A percentile compares a stretch with the other conserved stretches of the same genome.
These are phyloP conservation scores for Lindbergichthys nudifrons DNA, from an alignment of 2,797 vertebrate genomes.

Conservation along the genomic window DNA sequence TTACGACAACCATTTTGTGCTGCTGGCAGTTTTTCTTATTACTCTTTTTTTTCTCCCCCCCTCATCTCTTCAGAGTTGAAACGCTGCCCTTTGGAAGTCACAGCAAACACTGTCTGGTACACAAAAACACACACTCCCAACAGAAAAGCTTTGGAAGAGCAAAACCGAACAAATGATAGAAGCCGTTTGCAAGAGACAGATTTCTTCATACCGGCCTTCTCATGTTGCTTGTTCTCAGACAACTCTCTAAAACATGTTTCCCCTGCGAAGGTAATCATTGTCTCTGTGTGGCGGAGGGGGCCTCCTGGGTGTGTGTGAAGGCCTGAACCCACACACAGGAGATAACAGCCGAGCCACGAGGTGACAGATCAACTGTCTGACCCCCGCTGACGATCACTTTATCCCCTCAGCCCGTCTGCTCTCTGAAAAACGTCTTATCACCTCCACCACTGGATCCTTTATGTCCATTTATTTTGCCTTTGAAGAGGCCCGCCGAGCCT, in stretches of 20 bases:
- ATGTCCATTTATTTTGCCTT: conserved; percentile 69
- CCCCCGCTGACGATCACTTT: conserved; percentile 75
- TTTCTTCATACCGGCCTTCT: conserved; percentile 25
- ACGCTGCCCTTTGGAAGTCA: conserved; percentile 72
- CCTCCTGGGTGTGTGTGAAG: conserved; percentile 56
- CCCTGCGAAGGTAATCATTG: conserved; percentile 67
- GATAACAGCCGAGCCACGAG: conserved; percentile 71
- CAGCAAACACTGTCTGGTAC: conserved; percentile 65
- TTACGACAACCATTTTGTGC: conserved; percentile 79
- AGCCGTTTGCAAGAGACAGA: background rate
- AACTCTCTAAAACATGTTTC: conserved; percentile 41
- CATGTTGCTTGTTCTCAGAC: conserved; percentile 13
- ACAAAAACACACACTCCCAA: conserved; percentile 41
- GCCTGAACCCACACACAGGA: conserved; percentile 62
- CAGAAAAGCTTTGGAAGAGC: conserved; percentile 32
- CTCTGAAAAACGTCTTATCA: conserved; percentile 68
- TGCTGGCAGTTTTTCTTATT: conserved; percentile 82
- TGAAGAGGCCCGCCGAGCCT: conserved; percentile 58
- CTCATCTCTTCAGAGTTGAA: conserved; percentile 69
- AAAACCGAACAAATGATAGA: conserved; percentile 12
- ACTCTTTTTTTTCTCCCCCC: conserved; percentile 38
- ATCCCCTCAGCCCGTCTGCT: conserved; percentile 64
- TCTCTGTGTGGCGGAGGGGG: conserved; percentile 59
- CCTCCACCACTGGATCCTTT: conserved; percentile 61
- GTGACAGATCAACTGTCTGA: conserved; percentile 70